phyloP scores from a whole-genome alignment of 2,888 invertebrate genomes.

The Patella caerulea region DNA sequence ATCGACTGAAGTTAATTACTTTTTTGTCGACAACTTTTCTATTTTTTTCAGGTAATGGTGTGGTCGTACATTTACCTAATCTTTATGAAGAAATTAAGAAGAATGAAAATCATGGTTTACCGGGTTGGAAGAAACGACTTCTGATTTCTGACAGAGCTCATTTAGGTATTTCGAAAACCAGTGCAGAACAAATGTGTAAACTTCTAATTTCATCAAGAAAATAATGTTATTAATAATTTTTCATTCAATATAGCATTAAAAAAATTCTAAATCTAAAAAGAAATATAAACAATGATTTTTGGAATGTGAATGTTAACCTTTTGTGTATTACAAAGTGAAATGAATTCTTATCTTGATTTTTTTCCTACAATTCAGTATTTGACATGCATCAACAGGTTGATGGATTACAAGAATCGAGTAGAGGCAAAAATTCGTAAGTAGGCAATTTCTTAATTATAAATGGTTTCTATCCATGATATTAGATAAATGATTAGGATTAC shows the following conservation, averaged over 20 bases:
- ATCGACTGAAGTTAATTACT: too few species aligned
- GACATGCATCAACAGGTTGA: constrained; percentile 78
- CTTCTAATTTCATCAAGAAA: too few species aligned
- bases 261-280: constrained; percentile 12
- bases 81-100: constrained; percentile 94
- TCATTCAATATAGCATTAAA: too few species aligned
- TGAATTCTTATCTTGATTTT: background rate
- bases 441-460: too few species aligned
- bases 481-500: too few species aligned
- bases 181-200: too few species aligned
- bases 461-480: too few species aligned
- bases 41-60: constrained; percentile 88
- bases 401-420: constrained; percentile 85
- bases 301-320: background rate
- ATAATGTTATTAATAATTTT: too few species aligned
- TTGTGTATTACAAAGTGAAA: too few species aligned
- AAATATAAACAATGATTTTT: constrained; percentile 13
- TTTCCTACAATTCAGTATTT: constrained; percentile 66
- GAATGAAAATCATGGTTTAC: constrained; percentile 91
- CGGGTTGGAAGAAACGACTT: constrained; percentile 85
- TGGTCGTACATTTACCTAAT: constrained; percentile 96
- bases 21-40: background rate
- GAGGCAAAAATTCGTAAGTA: constrained; percentile 81
- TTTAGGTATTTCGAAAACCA: constrained; percentile 67
- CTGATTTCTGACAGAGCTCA: constrained; percentile 97